Percentiles rank a stretch among this genome's conserved stretches.
Evolutionary conservation across 2,797 vertebrate genomes (phyloP).

Genomic region (Eidolon dupreanum): DNA sequence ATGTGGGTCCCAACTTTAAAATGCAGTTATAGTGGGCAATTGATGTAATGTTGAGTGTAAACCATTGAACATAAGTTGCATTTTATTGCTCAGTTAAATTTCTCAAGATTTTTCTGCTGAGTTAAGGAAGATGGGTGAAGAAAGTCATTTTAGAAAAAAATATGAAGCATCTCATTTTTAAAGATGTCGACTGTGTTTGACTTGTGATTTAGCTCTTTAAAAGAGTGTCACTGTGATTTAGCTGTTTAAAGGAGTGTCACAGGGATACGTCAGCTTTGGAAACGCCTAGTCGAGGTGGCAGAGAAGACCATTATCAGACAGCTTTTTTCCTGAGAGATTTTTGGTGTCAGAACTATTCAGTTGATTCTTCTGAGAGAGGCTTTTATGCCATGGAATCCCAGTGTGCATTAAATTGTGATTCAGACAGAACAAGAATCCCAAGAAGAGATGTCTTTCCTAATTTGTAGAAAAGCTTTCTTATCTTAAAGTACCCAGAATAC

Average conservation of each 20-base stretch:
- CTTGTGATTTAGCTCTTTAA: constrained; percentile 32
- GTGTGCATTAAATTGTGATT: neutral
- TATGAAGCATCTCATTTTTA: neutral
- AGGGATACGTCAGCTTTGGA: neutral
- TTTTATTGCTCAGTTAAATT: constrained; percentile 74
- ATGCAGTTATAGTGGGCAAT: neutral
- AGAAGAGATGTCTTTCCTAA: neutral
- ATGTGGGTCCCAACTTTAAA: constrained; percentile 36
- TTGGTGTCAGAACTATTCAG: neutral
- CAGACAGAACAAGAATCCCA: neutral
- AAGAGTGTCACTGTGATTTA: neutral
- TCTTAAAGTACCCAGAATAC: neutral
- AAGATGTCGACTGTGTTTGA: neutral
- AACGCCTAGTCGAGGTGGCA: neutral
- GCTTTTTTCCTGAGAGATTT: neutral
- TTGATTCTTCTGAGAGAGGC: neutral
- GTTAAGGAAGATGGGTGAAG: neutral
- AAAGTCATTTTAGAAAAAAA: neutral
- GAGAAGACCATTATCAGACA: neutral
- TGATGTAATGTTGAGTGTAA: constrained; percentile 56
- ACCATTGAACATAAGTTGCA: constrained; percentile 49
- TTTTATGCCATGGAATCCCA: neutral
- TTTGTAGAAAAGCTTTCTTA: neutral
- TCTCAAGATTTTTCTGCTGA: constrained; percentile 10
- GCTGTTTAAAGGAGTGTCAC: neutral